Evolutionary conservation across 37 sponge, comb jelly and placozoan genomes (phyloP).

Genomic region (Hexactinellida sp.): DNA sequence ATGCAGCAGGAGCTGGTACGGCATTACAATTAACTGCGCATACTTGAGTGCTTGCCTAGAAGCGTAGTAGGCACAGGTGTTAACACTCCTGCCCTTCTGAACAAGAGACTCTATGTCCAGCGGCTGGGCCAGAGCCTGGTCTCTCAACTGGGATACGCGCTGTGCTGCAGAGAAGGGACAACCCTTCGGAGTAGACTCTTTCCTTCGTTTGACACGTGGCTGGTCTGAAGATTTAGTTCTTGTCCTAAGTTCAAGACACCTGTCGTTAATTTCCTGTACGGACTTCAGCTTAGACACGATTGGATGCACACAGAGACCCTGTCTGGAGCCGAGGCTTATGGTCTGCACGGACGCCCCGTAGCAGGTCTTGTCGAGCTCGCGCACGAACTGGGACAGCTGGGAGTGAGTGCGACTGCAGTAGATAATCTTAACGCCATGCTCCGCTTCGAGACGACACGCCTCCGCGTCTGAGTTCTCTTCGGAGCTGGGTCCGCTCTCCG

Average conservation of each 20-base stretch:
- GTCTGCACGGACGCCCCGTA: conserved; percentile 44
- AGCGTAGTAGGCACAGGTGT: conserved; percentile 91
- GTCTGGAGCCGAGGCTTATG: conserved; percentile 75
- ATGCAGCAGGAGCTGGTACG: conserved; percentile 88
- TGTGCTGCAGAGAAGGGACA: background rate
- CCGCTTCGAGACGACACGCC: background rate
- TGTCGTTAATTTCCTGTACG: conserved; percentile 73
- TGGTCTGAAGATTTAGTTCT: conserved; percentile 27
- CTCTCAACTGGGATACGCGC: background rate
- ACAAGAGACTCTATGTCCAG: conserved; percentile 87
- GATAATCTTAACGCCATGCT: conserved; percentile 51
- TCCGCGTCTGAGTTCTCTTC: background rate
- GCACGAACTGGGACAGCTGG: conserved; percentile 92
- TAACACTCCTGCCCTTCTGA: conserved; percentile 39
- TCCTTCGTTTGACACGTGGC: conserved; percentile 18
- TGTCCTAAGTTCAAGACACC: conserved; percentile 78
- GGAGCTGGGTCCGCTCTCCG: background rate
- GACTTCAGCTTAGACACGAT: conserved; percentile 51
- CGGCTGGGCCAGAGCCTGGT: conserved; percentile 40
- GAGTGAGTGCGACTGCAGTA: conserved; percentile 98
- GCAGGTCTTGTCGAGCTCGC: conserved; percentile 74
- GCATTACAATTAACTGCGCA: conserved; percentile 85
- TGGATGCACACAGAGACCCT: conserved; percentile 82
- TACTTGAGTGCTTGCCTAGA: conserved; percentile 52
- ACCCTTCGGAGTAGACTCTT: background rate